phyloP scores from a whole-genome alignment of 2,113 vertebrate genomes.

The Mohoua ochrocephala region DNA sequence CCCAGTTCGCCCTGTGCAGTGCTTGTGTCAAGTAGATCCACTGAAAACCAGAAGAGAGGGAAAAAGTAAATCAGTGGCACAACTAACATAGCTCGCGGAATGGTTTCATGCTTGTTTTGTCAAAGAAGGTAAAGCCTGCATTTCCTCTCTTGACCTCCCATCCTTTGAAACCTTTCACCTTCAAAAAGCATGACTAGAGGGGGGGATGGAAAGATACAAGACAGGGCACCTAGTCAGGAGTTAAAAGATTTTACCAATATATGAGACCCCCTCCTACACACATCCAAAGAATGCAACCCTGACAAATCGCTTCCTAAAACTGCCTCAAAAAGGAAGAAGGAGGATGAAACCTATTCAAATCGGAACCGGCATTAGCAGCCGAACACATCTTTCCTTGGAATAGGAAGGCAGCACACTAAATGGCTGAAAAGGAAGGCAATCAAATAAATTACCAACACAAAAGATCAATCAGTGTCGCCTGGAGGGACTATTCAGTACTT shows the following conservation, averaged over 20 bases:
- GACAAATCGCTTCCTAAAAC: background rate
- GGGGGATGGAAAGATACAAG: background rate
- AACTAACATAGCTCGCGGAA: background rate
- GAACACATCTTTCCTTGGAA: background rate
- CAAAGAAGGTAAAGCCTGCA: background rate
- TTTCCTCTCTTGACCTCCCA: background rate
- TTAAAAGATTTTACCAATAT: background rate
- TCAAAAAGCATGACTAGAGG: background rate
- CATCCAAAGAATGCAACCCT: background rate
- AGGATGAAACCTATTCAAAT: background rate
- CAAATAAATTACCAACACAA: conserved; percentile 25
- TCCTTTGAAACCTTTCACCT: background rate
- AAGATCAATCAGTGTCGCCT: conserved; percentile 27
- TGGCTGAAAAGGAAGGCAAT: background rate
- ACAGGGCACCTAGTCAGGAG: background rate
- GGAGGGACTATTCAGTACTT: background rate
- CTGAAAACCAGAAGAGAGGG: conserved; percentile 29
- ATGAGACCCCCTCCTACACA: background rate
- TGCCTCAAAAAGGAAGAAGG: background rate
- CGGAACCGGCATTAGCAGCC: background rate
- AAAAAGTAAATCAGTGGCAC: background rate
- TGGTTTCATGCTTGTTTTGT: background rate
- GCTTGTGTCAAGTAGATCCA: conserved; percentile 75
- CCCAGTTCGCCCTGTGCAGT: conserved; percentile 71
- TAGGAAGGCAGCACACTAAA: background rate